Base-by-base conservation (phyloP, 2,888 invertebrate species). In the Adelognathus sp. region DNA sequence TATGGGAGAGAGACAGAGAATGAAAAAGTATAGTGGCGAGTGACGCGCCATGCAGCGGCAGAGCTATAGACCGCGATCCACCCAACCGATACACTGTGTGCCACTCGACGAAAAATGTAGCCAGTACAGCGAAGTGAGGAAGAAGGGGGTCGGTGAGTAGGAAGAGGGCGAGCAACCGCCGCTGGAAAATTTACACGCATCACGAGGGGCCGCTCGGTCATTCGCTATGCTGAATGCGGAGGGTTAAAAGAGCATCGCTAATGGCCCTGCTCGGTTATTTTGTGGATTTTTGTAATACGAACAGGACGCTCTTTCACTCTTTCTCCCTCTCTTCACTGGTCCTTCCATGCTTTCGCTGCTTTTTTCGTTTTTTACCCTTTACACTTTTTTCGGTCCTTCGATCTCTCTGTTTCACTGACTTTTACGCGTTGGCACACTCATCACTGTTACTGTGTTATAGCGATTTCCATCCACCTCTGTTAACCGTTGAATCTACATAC, bases 231-330 rank as follows among this genome's bases (percentile, higher is more conserved):
- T 89, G 88, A 89, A 90, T 89, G 85, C 79, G 86, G 86, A 87
- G 87, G 89, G 90, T 90, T 90, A 90, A 91, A 91, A 91, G 90
- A 91, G 91, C 90, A 91, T 91, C 86, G 89, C 91, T 91, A 91
- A 91, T 91, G 90, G 89, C 90, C 90, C 89, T 88, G 89, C 90
- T 90, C 89, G 90, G 91, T 90, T 91, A 91, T 91, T 91, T 91
- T 91, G 91, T 89, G 90, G 91, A 91, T 91, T 91, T 91, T 91
- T 91, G 90, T 90, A 90, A 89, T 90, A 89, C 89, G 86, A 86
- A 82, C 83, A 82, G 78, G 78, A 74, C 75, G 61, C 75, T 66
- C 74, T 73, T 74, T 78, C 76, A 82, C 81, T 81, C 72, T 76
- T 73, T 56, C 36, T 66, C 70, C 50, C 71, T 56, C 36, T 66